phyloP scores from a whole-genome alignment of 2,888 invertebrate genomes.

The Phytoseiulus persimilis region DNA sequence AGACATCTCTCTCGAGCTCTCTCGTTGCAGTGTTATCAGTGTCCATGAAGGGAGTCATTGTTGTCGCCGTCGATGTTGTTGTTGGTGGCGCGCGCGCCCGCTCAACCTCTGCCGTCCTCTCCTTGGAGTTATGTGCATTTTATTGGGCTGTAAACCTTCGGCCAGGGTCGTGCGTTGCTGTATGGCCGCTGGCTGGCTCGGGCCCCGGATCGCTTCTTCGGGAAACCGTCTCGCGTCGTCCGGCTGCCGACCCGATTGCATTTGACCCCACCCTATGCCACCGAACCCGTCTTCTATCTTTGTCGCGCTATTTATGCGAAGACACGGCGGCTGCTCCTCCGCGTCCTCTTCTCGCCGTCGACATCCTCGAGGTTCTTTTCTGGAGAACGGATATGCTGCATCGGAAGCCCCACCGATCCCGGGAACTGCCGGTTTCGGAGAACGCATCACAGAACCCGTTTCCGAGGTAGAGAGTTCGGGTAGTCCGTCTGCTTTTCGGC shows the following conservation, averaged over 20 bases:
- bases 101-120: not conserved
- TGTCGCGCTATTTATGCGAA: not conserved
- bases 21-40: not conserved
- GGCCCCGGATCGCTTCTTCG: not conserved
- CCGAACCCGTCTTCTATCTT: not conserved
- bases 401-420: not conserved
- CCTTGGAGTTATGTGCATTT: slow-evolving; percentile 5
- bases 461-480: no score
- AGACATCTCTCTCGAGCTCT: not conserved
- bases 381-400: not conserved
- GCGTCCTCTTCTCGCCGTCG: not conserved
- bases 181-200: not conserved
- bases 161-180: not conserved
- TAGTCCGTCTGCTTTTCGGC: no score
- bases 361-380: not conserved
- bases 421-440: no score
- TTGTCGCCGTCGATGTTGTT: not conserved
- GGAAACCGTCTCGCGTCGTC: not conserved
- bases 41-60: not conserved
- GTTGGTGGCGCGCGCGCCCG: not conserved
- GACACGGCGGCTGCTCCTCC: not conserved
- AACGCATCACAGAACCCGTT: no score
- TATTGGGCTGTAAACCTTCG: not conserved
- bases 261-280: not conserved
- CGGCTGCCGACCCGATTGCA: not conserved